phyloP scores from a whole-genome alignment of 2,888 invertebrate species.

The Aporophyla lueneburgensis region DNA sequence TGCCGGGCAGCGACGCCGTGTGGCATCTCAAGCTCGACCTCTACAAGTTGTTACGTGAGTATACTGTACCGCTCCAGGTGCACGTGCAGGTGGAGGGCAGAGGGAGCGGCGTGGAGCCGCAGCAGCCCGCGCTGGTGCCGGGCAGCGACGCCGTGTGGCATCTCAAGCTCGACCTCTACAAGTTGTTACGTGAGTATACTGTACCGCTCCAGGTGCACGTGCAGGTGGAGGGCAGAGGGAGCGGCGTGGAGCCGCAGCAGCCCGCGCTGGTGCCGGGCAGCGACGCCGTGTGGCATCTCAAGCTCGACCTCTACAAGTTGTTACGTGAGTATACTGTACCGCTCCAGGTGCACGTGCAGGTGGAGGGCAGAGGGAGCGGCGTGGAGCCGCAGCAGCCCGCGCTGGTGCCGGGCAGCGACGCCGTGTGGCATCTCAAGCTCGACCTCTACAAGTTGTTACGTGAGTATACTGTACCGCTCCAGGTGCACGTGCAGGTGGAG shows the following conservation, averaged over 20 bases:
- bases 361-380: slow-evolving; percentile 92
- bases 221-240: slow-evolving; percentile 91
- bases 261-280: slow-evolving; percentile 92
- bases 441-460: slow-evolving; percentile 92
- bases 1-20: slow-evolving; percentile 93
- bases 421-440: slow-evolving; percentile 96
- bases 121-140: slow-evolving; percentile 92
- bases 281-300: slow-evolving; percentile 95
- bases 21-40: slow-evolving; percentile 96
- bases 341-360: slow-evolving; percentile 92
- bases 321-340: too few species aligned
- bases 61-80: slow-evolving; percentile 93
- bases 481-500: slow-evolving; percentile 91
- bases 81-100: slow-evolving; percentile 91
- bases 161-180: slow-evolving; percentile 93
- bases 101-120: slow-evolving; percentile 91
- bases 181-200: too few species aligned
- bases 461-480: slow-evolving; percentile 93
- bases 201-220: slow-evolving; percentile 93
- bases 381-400: slow-evolving; percentile 91
- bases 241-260: slow-evolving; percentile 91
- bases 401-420: slow-evolving; percentile 92
- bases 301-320: slow-evolving; percentile 93
- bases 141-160: slow-evolving; percentile 95
- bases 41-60: slow-evolving; percentile 89